These are phyloP conservation scores for Chaitophorus viminalis DNA, from an alignment of 2,888 invertebrate genomes.

Conservation along the genomic window DNA sequence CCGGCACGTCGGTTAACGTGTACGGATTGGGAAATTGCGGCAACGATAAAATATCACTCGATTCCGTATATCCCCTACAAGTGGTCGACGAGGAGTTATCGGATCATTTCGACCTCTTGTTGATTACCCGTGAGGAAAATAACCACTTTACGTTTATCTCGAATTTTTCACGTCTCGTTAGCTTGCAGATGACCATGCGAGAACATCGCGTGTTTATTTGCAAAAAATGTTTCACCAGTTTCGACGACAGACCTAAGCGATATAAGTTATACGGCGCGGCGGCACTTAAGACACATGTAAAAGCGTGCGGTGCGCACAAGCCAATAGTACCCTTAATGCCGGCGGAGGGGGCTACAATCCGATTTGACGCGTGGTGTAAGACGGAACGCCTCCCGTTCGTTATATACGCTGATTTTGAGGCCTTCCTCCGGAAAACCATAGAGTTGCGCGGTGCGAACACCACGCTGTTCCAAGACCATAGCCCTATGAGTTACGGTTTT, in stretches of 20 bases:
- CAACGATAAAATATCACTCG: too few relatives aligned
- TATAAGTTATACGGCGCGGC: not conserved
- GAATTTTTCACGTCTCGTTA: not conserved
- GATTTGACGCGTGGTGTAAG: not conserved
- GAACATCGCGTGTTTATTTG: not conserved
- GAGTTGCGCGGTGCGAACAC: not conserved
- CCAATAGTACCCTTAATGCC: not conserved
- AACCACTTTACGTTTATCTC: not conserved
- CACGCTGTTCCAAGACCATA: not conserved
- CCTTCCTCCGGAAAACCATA: not conserved
- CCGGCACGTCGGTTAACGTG: not conserved
- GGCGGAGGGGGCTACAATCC: not conserved
- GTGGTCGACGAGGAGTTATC: not conserved
- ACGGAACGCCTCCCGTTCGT: not conserved
- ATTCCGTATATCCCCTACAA: not conserved
- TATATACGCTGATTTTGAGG: slow-evolving; percentile 1
- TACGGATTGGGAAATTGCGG: not conserved
- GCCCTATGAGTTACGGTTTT: not conserved
- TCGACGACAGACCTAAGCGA: not conserved
- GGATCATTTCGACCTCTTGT: not conserved
- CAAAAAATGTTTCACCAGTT: not conserved
- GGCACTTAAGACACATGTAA: not conserved
- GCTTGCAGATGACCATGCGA: not conserved
- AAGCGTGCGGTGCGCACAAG: not conserved
- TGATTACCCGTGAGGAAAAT: not conserved